Evolutionary conservation across 2,797 vertebrate species (phyloP).

Genomic region (Cirrhinus molitorella): DNA sequence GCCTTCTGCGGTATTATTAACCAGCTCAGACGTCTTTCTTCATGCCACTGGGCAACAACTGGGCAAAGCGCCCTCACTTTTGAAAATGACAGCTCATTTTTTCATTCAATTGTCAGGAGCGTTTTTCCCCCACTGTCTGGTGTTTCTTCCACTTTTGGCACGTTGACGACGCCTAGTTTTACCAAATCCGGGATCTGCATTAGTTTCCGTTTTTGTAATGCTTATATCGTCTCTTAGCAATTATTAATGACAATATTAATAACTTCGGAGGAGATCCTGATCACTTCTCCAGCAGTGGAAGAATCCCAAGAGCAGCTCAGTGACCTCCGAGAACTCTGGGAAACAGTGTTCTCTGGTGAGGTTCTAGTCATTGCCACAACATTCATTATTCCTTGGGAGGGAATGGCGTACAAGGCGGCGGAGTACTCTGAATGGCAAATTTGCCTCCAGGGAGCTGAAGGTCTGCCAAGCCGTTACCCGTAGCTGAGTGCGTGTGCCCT

Average conservation of each 20-base stretch:
- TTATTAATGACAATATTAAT: slow-evolving; percentile 63
- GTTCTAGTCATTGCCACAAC: slow-evolving; percentile 48
- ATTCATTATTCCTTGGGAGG: slow-evolving; percentile 55
- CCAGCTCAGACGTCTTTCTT: slow-evolving; percentile 21
- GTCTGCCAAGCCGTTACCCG: slow-evolving; percentile 45
- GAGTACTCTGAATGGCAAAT: slow-evolving; percentile 44
- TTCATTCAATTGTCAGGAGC: slow-evolving; percentile 11
- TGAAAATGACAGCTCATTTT: slow-evolving; percentile 50
- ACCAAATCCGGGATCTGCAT: slow-evolving; percentile 56
- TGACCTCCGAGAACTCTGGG: slow-evolving; percentile 53
- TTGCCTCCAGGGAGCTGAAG: slow-evolving; percentile 43
- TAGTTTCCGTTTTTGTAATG: slow-evolving; percentile 55
- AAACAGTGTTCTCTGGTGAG: slow-evolving; percentile 60
- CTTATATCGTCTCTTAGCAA: slow-evolving; percentile 53
- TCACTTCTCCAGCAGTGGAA: slow-evolving; percentile 61
- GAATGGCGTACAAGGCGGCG: slow-evolving; percentile 27
- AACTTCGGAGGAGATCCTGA: slow-evolving; percentile 57
- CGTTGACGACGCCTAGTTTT: background rate
- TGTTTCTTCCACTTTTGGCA: slow-evolving; percentile 12
- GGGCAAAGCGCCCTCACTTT: slow-evolving; percentile 25
- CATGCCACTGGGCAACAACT: slow-evolving; percentile 41
- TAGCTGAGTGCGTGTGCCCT: slow-evolving; percentile 28
- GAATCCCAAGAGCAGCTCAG: slow-evolving; percentile 39
- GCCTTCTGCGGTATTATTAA: slow-evolving; percentile 48
- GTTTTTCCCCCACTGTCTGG: slow-evolving; percentile 6